Evolutionary conservation across 2,888 invertebrate species (phyloP), one percentile per base, ranked within the genome.

Genomic region (Acrobeloides nanus): DNA sequence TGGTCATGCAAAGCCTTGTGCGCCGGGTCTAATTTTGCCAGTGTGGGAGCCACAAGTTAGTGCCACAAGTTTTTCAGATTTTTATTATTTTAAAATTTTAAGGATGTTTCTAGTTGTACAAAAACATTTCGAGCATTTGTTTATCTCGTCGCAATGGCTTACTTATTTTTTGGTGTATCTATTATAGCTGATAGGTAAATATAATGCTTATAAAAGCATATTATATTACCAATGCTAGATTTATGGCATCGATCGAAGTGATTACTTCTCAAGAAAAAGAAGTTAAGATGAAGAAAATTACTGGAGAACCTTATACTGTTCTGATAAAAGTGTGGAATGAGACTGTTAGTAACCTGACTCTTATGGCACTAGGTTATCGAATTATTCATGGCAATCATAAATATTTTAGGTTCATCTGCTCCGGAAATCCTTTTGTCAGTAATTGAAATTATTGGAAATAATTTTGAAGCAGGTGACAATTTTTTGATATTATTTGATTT

Each of bases 201-300:
- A 46, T 5, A 45, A 35, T 15, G 4, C 21, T 4, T 15, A n/a
- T 4, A 23, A 35, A 35, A 24, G 10, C 15, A 35, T 35, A 3
- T 35, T 3, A 35, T 35, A 4, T 15, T n/a, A 35, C 2, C 15
- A 29, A 29, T 29, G 31, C 12, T 49, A 65, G 66, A 39, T 97
- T 97, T 79, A 97, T 97, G 97, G 89, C 90, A 23, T 87, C 95
- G 67, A 97, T 97, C 74, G 95, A 97, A 80, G 90, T 90, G 61
- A 97, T 97, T 76, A 97, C 97, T 39, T 92, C 93, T 0, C 85
- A 92, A 74, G 95, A 97, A 75, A 86, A 87, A 68, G 88, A 89
- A 75, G 85, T 97, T 66, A 83, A 84, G 67, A 84, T 95, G 54
- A 85, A 86, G 69, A 86, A 86, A 59, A 57, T 51, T 12, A 60